A percentile compares a stretch with the other conserved stretches of the same genome.
These are phyloP conservation scores for Zophobas atratus DNA, from an alignment of 1,140 invertebrate species.

Conservation along the genomic window DNA sequence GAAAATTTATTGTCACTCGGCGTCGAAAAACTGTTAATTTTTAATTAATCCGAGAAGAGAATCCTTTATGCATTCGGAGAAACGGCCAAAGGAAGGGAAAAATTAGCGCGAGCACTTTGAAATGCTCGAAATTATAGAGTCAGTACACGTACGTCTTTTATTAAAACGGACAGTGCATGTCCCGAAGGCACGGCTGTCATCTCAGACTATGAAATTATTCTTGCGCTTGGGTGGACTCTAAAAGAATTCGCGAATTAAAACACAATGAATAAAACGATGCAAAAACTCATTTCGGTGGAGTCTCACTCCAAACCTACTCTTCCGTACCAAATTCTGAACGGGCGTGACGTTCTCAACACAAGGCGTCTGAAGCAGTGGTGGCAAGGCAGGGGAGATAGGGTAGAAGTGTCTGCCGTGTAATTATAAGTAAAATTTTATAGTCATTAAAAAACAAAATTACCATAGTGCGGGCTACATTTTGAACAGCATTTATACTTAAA, in stretches of 20 bases:
- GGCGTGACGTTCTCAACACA: slow-evolving; percentile 29
- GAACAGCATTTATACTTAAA: no score
- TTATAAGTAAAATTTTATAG: no score
- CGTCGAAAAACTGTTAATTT: slow-evolving; percentile 31
- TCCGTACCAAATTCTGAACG: slow-evolving; percentile 31
- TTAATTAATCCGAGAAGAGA: slow-evolving; percentile 8
- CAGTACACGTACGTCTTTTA: slow-evolving; percentile 47
- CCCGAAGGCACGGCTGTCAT: slow-evolving; percentile 54
- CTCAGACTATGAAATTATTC: slow-evolving; percentile 57
- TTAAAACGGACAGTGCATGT: slow-evolving; percentile 53
- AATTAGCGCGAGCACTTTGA: slow-evolving; percentile 29
- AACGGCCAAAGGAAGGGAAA: slow-evolving; percentile 15
- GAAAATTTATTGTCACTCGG: slow-evolving; percentile 31
- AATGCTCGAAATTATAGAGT: slow-evolving; percentile 42
- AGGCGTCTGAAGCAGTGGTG: no score
- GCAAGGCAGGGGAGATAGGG: no score
- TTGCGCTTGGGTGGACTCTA: slow-evolving; percentile 52
- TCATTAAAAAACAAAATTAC: no score
- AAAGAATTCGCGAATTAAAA: slow-evolving; percentile 56
- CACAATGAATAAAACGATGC: slow-evolving; percentile 55
- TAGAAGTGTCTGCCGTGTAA: no score
- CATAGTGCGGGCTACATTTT: no score
- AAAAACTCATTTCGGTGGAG: slow-evolving; percentile 53
- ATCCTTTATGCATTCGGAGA: slow-evolving; percentile 17
- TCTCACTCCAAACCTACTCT: slow-evolving; percentile 39